These are phyloP conservation scores for Drosophila nannoptera DNA, from an alignment of 1,140 invertebrate genomes.

Conservation along the genomic window DNA sequence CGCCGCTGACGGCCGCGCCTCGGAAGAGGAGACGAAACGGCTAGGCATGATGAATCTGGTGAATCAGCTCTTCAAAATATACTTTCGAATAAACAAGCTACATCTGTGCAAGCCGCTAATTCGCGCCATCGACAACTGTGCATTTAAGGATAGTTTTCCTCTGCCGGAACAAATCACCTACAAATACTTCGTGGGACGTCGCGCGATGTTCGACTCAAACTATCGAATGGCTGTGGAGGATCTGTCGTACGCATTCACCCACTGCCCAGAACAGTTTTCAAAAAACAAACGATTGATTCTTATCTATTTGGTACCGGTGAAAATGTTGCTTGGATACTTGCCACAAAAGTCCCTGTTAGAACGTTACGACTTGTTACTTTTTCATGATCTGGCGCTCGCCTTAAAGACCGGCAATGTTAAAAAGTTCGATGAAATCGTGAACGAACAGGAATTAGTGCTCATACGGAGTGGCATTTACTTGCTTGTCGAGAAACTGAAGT, in stretches of 20 bases:
- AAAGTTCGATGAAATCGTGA: conserved; percentile 91
- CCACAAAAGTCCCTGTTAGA: conserved; percentile 88
- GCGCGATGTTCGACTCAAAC: conserved; percentile 99
- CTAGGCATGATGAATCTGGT: conserved; percentile 97
- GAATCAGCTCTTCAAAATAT: conserved; percentile 98
- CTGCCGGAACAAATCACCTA: conserved; percentile 95
- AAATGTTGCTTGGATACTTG: conserved; percentile 97
- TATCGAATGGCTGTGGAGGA: conserved; percentile 95
- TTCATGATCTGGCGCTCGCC: conserved; percentile 91
- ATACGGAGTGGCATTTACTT: conserved; percentile 97
- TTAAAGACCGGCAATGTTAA: conserved; percentile 94
- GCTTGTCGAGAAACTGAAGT: conserved; percentile 97
- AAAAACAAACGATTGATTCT: conserved; percentile 96
- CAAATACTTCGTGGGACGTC: conserved; percentile 97
- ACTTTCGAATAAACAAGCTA: conserved; percentile 97
- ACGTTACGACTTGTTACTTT: conserved; percentile 95
- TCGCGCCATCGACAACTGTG: conserved; percentile 94
- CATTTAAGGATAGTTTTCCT: conserved; percentile 92
- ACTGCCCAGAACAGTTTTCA: conserved; percentile 89
- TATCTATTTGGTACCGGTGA: conserved; percentile 97
- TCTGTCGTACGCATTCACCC: conserved; percentile 94
- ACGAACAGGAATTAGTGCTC: conserved; percentile 93
- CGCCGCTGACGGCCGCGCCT: conserved; percentile 94
- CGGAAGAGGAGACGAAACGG: conserved; percentile 94
- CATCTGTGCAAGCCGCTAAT: conserved; percentile 98